Evolutionary conservation across 2,888 invertebrate genomes (phyloP), one percentile per base, ranked within the genome.

Genomic region (Agrochola lota): DNA sequence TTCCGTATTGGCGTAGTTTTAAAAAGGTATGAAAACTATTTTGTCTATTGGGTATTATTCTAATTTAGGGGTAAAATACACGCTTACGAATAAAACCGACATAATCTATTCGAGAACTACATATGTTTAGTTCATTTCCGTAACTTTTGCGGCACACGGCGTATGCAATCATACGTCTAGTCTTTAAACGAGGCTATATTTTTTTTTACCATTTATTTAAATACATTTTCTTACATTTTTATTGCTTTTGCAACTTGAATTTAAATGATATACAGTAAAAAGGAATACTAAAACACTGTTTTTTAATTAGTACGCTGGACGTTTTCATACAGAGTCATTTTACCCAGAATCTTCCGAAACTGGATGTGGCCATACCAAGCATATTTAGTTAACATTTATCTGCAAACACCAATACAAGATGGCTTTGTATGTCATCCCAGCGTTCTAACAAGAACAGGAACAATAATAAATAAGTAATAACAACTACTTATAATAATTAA

Each of bases 391-490:
- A 5, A 49, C 17, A 40, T 20, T n/a, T 60, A 9, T 57, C 4
- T 40, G 30, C 23, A 12, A n/a, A 35, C 30, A 20, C 2, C 35
- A 40, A 11, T 2, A 40, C 7, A 20, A 8, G 35, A 30, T 68
- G 7, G 12, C 35, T 20, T 23, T 20, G 46, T 43, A 55, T 15
- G 40, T 49, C n/a, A 80, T 11, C 17, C 81, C 80, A 86, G 86
- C 72, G 67, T 74, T 71, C 83, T 78, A 84, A 84, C 67, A 68
- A 75, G 62, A 77, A 74, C 77, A 86, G 69, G 68, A 55, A 68
- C 67, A 72, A 83, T 87, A 88, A 88, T 87, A 88, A 88, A 88
- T 88, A 87, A 83, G 71, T 83, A 68, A 75, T 85, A 85, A 85
- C 78, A 83, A 81, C 87, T 87, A 87, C 72, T 81, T 86, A 86